Evolutionary conservation across 1,140 invertebrate genomes (phyloP), one percentile per base, ranked within the genome.

Genomic region (Tribolium madens): DNA sequence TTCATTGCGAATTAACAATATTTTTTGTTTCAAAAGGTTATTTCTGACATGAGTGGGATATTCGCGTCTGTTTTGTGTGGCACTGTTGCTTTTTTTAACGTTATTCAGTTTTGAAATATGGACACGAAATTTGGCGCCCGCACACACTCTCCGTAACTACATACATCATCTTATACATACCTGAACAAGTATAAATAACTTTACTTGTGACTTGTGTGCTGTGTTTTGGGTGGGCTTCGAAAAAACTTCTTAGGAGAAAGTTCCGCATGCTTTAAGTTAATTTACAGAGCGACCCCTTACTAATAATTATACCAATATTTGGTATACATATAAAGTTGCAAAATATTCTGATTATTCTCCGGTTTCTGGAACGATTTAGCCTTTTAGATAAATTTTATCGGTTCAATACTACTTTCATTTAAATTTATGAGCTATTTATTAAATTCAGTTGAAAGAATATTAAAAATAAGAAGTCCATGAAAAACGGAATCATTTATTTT

Each of bases 91-190:
- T 57, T 57, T n/a, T 57, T 57, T 57, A 57, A 57, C 52, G 18
- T 17, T 50, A 14, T 12, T 3, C 47, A 7, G 13, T 50, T 50
- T 50, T 64, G 57, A 64, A 64, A 33, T 33, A 64, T 64, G 57
- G 57, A 33, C n/a, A 64, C 21, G 57, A 33, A 33, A 33, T 33
- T 64, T 64, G 57, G 57, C 57, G 21, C 21, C 21, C n/a, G 21
- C 57, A 14, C 57, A 64, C 21, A 14, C 17, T 57, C 21, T 57
- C 21, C 57, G 36, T 64, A 33, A 33, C 57, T 64, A 13, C 21
- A 64, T 64, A 12, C 26, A 64, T 64, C 57, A 64, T 64, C 21
- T 42, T 64, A 1, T 18, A 57, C 52, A 57, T 57, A 57, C 52
- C 15, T 57, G 21, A 31, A 33, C 52, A 57, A 57, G 52, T 21